Base-by-base conservation (phyloP, 2,113 vertebrate genomes). In the Vidua chalybeata region DNA sequence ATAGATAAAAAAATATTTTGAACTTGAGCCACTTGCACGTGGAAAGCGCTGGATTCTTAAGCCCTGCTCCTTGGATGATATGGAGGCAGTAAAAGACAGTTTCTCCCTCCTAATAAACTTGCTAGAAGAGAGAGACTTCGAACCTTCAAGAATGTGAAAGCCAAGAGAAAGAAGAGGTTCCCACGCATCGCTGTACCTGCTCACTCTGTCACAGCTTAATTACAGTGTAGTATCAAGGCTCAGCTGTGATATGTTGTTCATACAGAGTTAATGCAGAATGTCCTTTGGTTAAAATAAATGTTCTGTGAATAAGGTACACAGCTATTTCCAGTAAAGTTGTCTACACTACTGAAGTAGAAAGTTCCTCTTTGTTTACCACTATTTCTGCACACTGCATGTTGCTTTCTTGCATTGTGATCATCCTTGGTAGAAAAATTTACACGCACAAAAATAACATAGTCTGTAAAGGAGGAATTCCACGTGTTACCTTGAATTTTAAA, bases 1-100 rank as follows among this genome's bases (percentile, higher is more conserved):
- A 80, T 69, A 99, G 99, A 98, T 99, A 76, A 99, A 99, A 97
- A 99, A 99, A 93, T 99, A 99, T 96, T 99, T 99, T 95, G 99
- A 99, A 98, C 98, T 99, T 97, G 99, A 99, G 97, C 99, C 99
- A 13, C 98, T 99, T 97, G 99, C 99, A 68, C 97, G 98, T 84
- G 99, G 99, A 79, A 99, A 99, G 94, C 98, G 99, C 92, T 99
- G 99, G 99, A 99, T 99, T 96, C 98, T 99, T 93, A 99, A 99
- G 69, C 98, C 99, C 62, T 99, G 99, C 96, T 98, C 98, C 33
- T 96, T 98, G 89, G 99, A 99, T 95, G 98, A 99, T 97, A 97
- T 98, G 98, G 99, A 99, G 31, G 98, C 98, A 10, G 98, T 99
- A 98, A 99, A 98, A 98, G 98, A 99, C 97, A 99, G 98, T 98